Evolutionary conservation across 2,888 invertebrate genomes (phyloP), one percentile per base, ranked within the genome.

Genomic region (Idaea biselata): DNA sequence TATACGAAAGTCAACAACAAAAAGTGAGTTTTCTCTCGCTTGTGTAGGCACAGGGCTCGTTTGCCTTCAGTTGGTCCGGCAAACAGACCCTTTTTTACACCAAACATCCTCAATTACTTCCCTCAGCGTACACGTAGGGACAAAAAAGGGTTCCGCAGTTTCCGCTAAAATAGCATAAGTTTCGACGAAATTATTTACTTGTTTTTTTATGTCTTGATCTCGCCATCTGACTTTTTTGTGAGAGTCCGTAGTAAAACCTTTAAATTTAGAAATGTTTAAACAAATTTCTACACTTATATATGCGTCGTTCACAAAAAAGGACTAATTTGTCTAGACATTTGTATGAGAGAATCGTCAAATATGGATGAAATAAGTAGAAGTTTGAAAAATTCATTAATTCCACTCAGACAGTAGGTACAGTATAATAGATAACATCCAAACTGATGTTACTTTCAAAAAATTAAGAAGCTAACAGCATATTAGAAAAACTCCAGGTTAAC

Each of bases 51-150:
- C 44, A 44, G 61, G 62, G 56, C 62, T 60, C 53, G 60, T 62
- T 58, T 64, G 63, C 53, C 64, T 58, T 64, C 31, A 64, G 65
- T 70, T 66, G 66, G 60, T 60, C 63, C 59, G 63, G 64, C 68
- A 67, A 74, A 69, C 68, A 70, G 68, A 68, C 66, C 70, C 64
- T 55, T 72, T 75, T 75, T 73, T 72, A 69, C 69, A 56, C 68
- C 65, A 63, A 71, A 67, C 69, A 68, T 70, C 63, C 71, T 72
- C 64, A 73, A 72, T 71, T 73, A 70, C 68, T 69, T 66, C 62
- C 63, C 63, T 65, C 60, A 60, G 63, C 63, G 64, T 63, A 62
- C 66, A 63, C 67, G 67, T 58, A 58, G 58, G 57, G 58, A 58
- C 63, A 70, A 73, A 71, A 75, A 73, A 70, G 63, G 72, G 71